phyloP scores from a whole-genome alignment of 2,888 invertebrate genomes.

The Sarcophaga carnaria region DNA sequence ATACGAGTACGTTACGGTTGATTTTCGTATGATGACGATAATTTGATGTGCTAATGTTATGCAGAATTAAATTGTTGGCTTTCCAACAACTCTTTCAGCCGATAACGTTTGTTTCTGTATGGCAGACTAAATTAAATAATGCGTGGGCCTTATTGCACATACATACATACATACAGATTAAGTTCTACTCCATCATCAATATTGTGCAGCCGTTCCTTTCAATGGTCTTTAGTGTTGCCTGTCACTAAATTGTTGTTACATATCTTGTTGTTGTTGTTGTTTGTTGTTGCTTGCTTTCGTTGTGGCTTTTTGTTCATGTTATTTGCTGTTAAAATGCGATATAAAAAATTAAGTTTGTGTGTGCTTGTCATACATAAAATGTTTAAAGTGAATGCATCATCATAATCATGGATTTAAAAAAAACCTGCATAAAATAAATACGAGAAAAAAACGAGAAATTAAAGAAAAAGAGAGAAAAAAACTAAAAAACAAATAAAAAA shows the following conservation, averaged over 20 bases:
- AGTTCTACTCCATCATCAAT: conserved; percentile 46
- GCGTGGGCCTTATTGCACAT: conserved; percentile 60
- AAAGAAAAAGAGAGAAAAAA: too few relatives aligned
- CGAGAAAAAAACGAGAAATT: too few relatives aligned
- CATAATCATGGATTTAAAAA: conserved; percentile 64
- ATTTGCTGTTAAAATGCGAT: conserved; percentile 54
- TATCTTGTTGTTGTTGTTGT: background rate
- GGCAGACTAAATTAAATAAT: conserved; percentile 69
- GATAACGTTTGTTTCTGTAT: background rate
- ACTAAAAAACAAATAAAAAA: conserved; percentile 28
- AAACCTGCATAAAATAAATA: conserved; percentile 13
- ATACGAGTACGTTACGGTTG: too few relatives aligned
- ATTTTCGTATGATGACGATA: conserved; percentile 59
- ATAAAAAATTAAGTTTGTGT: conserved; percentile 56
- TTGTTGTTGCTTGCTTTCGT: conserved; percentile 29
- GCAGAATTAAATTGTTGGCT: conserved; percentile 67
- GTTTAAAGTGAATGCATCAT: conserved; percentile 66
- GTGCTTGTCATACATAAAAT: conserved; percentile 66
- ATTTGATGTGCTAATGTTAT: conserved; percentile 70
- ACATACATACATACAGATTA: too few relatives aligned
- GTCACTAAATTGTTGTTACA: background rate
- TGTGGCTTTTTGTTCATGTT: too few relatives aligned
- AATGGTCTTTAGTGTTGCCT: conserved; percentile 26
- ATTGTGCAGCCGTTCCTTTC: conserved; percentile 49
- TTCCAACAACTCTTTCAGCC: background rate